These are phyloP conservation scores for Rhinoraja longicauda DNA, from an alignment of 2,797 vertebrate genomes.

Conservation along the genomic window DNA sequence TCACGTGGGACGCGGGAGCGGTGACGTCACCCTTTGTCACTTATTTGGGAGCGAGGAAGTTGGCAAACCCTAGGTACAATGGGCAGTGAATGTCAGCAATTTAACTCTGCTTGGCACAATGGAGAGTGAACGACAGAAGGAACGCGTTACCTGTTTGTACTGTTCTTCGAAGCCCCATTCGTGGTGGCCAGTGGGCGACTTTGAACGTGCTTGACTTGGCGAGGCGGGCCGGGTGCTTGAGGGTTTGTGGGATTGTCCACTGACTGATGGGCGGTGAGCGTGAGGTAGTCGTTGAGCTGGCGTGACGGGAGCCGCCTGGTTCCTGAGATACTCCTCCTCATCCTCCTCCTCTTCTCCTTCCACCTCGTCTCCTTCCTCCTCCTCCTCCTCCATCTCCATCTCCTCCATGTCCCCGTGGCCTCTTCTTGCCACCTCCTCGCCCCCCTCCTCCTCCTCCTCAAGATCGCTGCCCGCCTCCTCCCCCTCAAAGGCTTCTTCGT, in stretches of 20 bases:
- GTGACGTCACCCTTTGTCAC: no score
- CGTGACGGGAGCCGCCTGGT: neutral
- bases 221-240: neutral
- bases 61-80: no score
- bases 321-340: neutral
- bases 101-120: neutral
- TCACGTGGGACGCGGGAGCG: no score
- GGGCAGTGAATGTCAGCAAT: no score
- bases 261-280: neutral
- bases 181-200: neutral
- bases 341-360: constrained; percentile 48
- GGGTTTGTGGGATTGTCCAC: neutral
- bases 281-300: neutral
- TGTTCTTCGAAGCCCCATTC: constrained; percentile 30
- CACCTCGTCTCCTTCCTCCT: constrained; percentile 50
- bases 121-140: neutral
- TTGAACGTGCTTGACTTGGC: constrained; percentile 1
- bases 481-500: constrained; percentile 52
- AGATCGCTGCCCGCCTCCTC: constrained; percentile 59
- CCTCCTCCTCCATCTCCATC: constrained; percentile 45
- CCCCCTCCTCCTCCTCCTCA: constrained; percentile 51
- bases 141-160: constrained; percentile 31
- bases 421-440: constrained; percentile 56
- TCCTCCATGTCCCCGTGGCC: constrained; percentile 60
- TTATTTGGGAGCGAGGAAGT: no score